phyloP scores from a whole-genome alignment of 2,888 invertebrate genomes.

The Catocala nupta region DNA sequence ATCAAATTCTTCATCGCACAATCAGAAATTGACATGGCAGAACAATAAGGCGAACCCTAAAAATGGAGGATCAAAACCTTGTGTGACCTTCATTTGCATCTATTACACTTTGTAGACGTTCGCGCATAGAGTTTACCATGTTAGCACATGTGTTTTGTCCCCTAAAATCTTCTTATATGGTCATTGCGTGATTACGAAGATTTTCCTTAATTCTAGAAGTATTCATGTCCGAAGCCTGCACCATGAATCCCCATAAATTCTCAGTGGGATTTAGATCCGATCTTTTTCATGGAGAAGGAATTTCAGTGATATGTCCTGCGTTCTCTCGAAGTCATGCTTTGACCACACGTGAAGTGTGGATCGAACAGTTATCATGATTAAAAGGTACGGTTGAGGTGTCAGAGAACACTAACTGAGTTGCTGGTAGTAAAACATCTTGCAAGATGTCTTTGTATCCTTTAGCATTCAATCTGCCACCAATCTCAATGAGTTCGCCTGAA shows the following conservation, averaged over 20 bases:
- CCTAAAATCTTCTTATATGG: slow-evolving; percentile 15
- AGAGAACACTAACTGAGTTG: slow-evolving; percentile 6
- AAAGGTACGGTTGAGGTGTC: slow-evolving; percentile 1
- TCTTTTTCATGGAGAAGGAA: slow-evolving; percentile 8
- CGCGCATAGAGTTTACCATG: slow-evolving; percentile 8
- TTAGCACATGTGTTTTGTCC: slow-evolving; percentile 14
- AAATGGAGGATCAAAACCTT: too few relatives aligned
- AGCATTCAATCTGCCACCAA: slow-evolving; percentile 33
- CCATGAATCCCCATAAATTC: slow-evolving; percentile 42
- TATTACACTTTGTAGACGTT: slow-evolving; percentile 14
- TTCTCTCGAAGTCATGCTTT: slow-evolving; percentile 15
- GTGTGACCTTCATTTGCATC: slow-evolving; percentile 5
- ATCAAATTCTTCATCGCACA: too few relatives aligned
- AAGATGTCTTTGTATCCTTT: slow-evolving; percentile 18
- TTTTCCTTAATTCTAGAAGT: neutral
- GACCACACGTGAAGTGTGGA: slow-evolving; percentile 10
- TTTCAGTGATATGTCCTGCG: slow-evolving; percentile 12
- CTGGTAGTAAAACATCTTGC: slow-evolving; percentile 16
- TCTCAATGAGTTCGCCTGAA: slow-evolving; percentile 42
- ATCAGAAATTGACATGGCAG: too few relatives aligned
- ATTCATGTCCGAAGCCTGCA: slow-evolving; percentile 25
- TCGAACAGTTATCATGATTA: slow-evolving; percentile 21
- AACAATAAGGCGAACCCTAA: too few relatives aligned
- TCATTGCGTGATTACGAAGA: too few relatives aligned
- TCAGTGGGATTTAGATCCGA: slow-evolving; percentile 42